A percentile compares a stretch with the other conserved stretches of the same genome.
phyloP scores from a whole-genome alignment of 2,888 invertebrate genomes.

The Coremacera marginata region DNA sequence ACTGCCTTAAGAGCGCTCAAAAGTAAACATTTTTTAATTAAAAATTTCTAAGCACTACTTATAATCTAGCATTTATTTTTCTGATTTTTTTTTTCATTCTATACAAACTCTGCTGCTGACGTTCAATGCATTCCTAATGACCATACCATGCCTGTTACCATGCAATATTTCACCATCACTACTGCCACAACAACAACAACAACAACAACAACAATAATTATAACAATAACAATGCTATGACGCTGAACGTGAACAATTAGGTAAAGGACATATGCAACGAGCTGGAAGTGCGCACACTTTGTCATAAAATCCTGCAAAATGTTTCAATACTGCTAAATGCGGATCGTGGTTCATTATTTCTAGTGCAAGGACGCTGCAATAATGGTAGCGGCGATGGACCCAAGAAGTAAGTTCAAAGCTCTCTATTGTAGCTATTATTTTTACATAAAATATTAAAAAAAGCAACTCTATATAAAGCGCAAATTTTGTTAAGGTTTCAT shows the following conservation, averaged over 20 bases:
- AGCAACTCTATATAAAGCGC: too few relatives aligned
- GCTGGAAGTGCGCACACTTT: slow-evolving; percentile 90
- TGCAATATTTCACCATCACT: neutral
- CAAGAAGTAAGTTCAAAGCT: slow-evolving; percentile 65
- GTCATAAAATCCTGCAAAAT: slow-evolving; percentile 96
- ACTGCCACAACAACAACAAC: too few relatives aligned
- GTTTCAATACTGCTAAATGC: slow-evolving; percentile 92
- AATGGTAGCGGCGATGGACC: slow-evolving; percentile 58
- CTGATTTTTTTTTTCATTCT: slow-evolving; percentile 21
- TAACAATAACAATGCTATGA: neutral
- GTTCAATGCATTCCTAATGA: slow-evolving; percentile 26
- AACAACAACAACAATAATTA: too few relatives aligned
- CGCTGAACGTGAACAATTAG: slow-evolving; percentile 67
- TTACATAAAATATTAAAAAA: too few relatives aligned
- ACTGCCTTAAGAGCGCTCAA: too few relatives aligned
- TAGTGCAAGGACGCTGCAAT: slow-evolving; percentile 81
- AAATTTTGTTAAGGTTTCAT: too few relatives aligned
- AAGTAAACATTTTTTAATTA: neutral
- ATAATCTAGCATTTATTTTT: slow-evolving; percentile 39
- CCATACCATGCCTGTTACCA: slow-evolving; percentile 8
- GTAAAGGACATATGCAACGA: slow-evolving; percentile 97
- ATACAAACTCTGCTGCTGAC: slow-evolving; percentile 6
- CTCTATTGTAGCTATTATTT: neutral
- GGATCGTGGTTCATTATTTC: slow-evolving; percentile 92
- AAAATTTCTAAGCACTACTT: slow-evolving; percentile 35